Conservation (phyloP, 2,113 vertebrate genomes). For the Opisthocomus hoazin region DNA sequence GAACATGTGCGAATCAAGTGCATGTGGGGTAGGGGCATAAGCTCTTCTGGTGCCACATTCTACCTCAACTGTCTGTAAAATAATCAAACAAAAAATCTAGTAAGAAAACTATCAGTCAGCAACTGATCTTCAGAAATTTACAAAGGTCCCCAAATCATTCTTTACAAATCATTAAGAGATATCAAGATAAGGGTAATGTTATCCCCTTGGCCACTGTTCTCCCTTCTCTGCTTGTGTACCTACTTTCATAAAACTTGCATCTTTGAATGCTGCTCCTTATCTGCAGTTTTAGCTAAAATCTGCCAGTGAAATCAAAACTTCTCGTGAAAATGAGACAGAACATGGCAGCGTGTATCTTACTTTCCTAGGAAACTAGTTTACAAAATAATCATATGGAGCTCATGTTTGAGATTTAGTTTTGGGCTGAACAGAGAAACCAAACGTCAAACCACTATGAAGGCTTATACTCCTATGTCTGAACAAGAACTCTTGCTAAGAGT, state of each 20-base stretch:
- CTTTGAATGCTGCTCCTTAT: not conserved
- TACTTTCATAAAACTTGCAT: not conserved
- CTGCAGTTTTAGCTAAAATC: not conserved
- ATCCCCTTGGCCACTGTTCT: not conserved
- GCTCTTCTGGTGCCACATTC: not conserved
- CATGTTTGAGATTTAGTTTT: not conserved
- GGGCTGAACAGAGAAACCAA: not conserved
- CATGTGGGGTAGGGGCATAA: fast-evolving
- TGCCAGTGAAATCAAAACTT: not conserved
- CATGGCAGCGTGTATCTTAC: fast-evolving
- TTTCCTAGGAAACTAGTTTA: not conserved
- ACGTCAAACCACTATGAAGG: not conserved
- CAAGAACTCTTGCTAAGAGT: not conserved
- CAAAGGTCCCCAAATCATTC: fast-evolving
- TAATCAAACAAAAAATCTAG: not conserved
- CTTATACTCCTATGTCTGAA: not conserved
- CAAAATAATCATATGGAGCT: not conserved
- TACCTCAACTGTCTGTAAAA: not conserved
- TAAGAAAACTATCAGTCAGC: fast-evolving
- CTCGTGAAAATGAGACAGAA: not conserved
- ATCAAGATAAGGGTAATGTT: not conserved
- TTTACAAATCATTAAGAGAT: not conserved
- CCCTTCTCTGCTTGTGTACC: not conserved
- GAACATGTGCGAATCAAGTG: fast-evolving
- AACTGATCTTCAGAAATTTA: not conserved